A percentile compares a stretch with the other conserved stretches of the same genome.
Conservation (phyloP, 2,888 invertebrate genomes). For the Agrypnus murinus region DNA sequence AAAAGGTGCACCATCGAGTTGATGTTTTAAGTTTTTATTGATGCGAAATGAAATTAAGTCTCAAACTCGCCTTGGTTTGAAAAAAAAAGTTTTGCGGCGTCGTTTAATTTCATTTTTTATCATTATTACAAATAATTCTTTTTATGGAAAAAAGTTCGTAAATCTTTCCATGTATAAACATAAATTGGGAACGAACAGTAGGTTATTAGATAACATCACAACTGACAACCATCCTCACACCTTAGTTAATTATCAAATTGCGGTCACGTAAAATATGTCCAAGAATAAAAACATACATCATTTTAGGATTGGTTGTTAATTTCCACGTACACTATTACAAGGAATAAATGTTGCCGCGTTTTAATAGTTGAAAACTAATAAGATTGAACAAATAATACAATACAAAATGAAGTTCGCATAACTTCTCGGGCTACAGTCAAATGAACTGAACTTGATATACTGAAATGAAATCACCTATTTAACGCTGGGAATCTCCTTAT, state of each 20-base stretch:
- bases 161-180: constrained; percentile 32
- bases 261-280: constrained; percentile 37
- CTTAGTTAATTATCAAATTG: constrained; percentile 48
- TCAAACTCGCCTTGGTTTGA: constrained; percentile 35
- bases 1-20: constrained; percentile 15
- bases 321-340: not conserved
- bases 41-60: constrained; percentile 51
- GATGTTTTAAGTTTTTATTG: constrained; percentile 48
- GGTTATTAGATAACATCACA: constrained; percentile 38
- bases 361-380: constrained; percentile 29
- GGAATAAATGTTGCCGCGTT: not conserved
- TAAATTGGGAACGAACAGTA: constrained; percentile 20
- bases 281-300: constrained; percentile 35
- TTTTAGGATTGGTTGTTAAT: constrained; percentile 10
- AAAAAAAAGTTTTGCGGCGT: constrained; percentile 46
- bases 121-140: constrained; percentile 13
- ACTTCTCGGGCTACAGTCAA: constrained; percentile 49
- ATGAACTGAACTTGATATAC: constrained; percentile 52
- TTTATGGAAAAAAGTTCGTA: constrained; percentile 6
- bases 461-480: constrained; percentile 51
- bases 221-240: constrained; percentile 46
- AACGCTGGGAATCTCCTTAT: constrained; percentile 44
- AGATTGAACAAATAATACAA: constrained; percentile 36
- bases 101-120: constrained; percentile 34
- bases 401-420: constrained; percentile 38